Conservation (phyloP, 2,888 invertebrate genomes). For the Helobdella robusta region DNA sequence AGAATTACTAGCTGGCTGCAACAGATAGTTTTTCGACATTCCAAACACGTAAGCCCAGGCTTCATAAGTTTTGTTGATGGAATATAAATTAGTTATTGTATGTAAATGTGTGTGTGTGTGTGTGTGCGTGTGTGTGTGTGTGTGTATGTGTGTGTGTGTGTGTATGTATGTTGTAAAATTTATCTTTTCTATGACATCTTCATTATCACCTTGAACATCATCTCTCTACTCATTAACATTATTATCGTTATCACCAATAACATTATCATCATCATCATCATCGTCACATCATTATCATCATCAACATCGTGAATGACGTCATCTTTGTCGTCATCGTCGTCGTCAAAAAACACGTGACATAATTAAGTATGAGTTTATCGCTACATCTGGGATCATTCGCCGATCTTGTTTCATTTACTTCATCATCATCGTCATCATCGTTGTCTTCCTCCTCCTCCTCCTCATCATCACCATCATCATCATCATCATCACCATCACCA, state of each 20-base stretch:
- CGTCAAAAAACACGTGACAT: background rate
- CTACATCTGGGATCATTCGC: no score
- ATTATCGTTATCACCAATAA: slow-evolving; percentile 2
- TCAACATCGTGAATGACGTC: background rate
- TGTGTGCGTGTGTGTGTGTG: background rate
- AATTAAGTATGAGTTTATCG: background rate
- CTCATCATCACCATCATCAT: slow-evolving; percentile 10
- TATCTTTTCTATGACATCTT: background rate
- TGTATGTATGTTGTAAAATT: background rate
- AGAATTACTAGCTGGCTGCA: no score
- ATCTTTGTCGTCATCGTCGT: background rate
- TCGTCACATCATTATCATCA: slow-evolving; percentile 6
- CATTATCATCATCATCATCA: slow-evolving; percentile 22
- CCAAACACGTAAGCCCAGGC: no score
- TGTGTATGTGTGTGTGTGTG: slow-evolving; percentile 1
- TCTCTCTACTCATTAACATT: background rate
- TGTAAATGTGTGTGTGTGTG: background rate
- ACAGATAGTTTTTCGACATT: no score
- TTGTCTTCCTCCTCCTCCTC: slow-evolving; percentile 8
- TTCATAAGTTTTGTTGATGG: background rate
- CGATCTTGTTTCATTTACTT: background rate
- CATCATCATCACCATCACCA: slow-evolving; percentile 13
- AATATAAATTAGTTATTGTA: background rate
- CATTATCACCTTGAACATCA: background rate
- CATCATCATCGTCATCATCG: slow-evolving; percentile 17